Evolutionary conservation across 35 echinoderm and acorn worm species (phyloP).

Genomic region (Apostichopus parvimensis): DNA sequence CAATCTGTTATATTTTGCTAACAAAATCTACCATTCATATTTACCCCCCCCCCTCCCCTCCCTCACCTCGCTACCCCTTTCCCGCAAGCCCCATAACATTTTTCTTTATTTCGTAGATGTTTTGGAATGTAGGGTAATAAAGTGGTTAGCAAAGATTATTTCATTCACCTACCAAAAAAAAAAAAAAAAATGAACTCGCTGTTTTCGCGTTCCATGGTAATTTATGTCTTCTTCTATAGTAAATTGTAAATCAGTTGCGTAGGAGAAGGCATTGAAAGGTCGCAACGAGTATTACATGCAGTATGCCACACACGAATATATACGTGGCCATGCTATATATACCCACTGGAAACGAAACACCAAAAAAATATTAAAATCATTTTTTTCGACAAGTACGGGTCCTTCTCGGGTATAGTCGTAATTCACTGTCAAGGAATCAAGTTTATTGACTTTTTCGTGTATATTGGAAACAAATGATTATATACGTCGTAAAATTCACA

Average conservation of each 20-base stretch:
- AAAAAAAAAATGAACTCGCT: background rate
- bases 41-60: no score
- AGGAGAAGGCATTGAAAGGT: background rate
- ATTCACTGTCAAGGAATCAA: constrained; percentile 29
- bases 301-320: background rate
- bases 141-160: no score
- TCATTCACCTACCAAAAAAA: no score
- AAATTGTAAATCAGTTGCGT: background rate
- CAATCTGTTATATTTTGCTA: no score
- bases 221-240: background rate
- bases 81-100: no score
- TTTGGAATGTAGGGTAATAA: no score
- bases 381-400: background rate
- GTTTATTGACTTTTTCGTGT: constrained; percentile 35
- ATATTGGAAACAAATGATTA: constrained; percentile 47
- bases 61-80: no score
- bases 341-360: background rate
- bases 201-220: background rate
- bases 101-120: no score
- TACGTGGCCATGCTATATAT: background rate
- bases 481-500: constrained; percentile 14
- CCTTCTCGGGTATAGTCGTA: background rate
- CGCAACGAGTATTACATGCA: background rate
- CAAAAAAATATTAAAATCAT: constrained; percentile 37
- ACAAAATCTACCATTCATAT: no score